Evolutionary conservation across 2,797 vertebrate genomes (phyloP), one percentile per base, ranked within the genome.

Genomic region (Diplodus sargus): DNA sequence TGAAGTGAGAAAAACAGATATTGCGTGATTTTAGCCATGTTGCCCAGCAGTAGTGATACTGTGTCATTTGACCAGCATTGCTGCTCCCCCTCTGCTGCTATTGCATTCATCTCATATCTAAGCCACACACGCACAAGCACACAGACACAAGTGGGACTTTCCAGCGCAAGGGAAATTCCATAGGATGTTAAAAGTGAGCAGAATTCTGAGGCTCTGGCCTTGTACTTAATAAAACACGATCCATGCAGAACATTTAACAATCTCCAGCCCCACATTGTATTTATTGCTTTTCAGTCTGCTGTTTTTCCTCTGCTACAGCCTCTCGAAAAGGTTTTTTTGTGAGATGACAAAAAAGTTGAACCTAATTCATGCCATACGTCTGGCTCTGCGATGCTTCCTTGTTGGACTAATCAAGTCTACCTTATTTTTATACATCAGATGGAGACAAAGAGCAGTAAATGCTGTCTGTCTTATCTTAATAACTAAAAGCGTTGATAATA

Each of bases 161-260:
- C 89, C 89, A 85, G 72, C 0, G 48, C 39, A 23, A 72, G 87
- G 88, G 87, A 89, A 85, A 88, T 92, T 91, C 91, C 90, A 86
- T 91, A 80, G 77, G 83, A 86, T 81, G 81, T 89, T 87, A 74
- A 81, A 67, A 72, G 17, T 75, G 82, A 86, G 68, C 85, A 86
- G 80, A 85, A 86, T 87, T 87, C 87, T 73, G n/a, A 77, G 48
- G 72, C 82, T 87, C 87, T 88, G 87, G 79, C 66, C 79, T 83
- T 85, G 74, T 78, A 83, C 81, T 90, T 91, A 91, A 89, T 89
- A 87, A 89, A 92, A 89, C 86, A 82, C 3, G 23, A 88, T 87
- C 78, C 67, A 17, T 74, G 76, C 76, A 76, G 75, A 81, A 79
- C 82, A 72, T 83, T 83, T 76, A 85, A 87, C 76, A 75, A 56